Conservation (phyloP, 2,113 vertebrate genomes). For the Nycticryphes semicollaris region DNA sequence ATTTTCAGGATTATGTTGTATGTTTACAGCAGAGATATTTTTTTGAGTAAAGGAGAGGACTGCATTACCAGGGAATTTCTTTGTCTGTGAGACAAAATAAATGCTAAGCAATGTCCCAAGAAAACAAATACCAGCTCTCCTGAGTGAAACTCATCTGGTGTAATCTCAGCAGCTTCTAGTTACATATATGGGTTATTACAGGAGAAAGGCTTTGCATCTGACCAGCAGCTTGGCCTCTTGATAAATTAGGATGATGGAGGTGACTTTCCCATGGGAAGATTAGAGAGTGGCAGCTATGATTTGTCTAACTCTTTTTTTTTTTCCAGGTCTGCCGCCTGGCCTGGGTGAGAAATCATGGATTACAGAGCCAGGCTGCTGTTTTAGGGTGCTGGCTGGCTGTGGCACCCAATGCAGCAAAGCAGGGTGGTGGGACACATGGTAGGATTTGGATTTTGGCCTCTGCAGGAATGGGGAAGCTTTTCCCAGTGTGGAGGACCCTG, state of each 20-base stretch:
- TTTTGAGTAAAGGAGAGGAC: not conserved
- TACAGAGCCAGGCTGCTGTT: constrained; percentile 37
- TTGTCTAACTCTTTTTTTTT: constrained; percentile 55
- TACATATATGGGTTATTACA: not conserved
- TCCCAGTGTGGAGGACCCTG: not conserved
- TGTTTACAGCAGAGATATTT: not conserved
- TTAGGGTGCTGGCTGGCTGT: not conserved
- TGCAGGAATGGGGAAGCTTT: not conserved
- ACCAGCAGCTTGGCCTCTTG: not conserved
- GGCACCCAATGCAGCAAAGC: not conserved
- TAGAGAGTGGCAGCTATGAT: constrained; percentile 69
- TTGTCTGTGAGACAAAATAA: not conserved
- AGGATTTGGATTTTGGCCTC: not conserved
- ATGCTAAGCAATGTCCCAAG: not conserved
- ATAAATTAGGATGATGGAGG: constrained; percentile 66
- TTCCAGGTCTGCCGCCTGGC: constrained; percentile 59
- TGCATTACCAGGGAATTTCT: not conserved
- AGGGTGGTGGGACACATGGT: not conserved
- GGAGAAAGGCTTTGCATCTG: not conserved
- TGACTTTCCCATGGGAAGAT: constrained; percentile 71
- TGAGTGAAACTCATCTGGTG: not conserved
- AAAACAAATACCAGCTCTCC: not conserved
- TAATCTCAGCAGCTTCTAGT: not conserved
- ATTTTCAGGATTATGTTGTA: not conserved
- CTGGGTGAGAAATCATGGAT: constrained; percentile 62